Evolutionary conservation across 2,113 vertebrate genomes (phyloP).

Genomic region (Sphaerodactylus townsendi): DNA sequence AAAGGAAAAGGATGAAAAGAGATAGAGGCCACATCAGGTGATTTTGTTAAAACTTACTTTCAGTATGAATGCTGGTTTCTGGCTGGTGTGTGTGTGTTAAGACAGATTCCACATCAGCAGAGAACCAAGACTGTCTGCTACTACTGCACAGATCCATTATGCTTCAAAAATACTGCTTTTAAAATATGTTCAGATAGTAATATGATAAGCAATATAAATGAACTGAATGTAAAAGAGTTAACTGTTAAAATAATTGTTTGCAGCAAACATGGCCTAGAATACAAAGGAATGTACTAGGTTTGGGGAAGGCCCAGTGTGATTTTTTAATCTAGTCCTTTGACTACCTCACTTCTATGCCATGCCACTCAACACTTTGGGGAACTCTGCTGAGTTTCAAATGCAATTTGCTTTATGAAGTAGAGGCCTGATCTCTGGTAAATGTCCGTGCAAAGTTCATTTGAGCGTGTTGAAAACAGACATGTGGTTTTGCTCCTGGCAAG

Average conservation of each 20-base stretch:
- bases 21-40: background rate
- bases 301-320: background rate
- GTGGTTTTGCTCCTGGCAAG: background rate
- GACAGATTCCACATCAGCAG: background rate
- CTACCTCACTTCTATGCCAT: background rate
- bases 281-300: background rate
- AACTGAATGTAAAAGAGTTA: background rate
- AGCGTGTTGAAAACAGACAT: background rate
- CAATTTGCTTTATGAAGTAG: background rate
- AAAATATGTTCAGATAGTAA: background rate
- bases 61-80: background rate
- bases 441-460: background rate
- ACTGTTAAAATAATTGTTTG: background rate
- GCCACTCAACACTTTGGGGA: background rate
- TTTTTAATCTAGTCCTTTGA: background rate
- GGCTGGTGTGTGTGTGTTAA: background rate
- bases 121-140: background rate
- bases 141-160: background rate
- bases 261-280: background rate
- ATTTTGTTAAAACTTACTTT: background rate
- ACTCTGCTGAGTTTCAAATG: background rate
- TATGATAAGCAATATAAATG: background rate
- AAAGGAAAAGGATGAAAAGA: slow-evolving; percentile 20
- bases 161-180: background rate
- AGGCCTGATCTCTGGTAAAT: background rate